Base-by-base conservation (phyloP, 1,140 invertebrate species). In the Drosophila subpulchrella region DNA sequence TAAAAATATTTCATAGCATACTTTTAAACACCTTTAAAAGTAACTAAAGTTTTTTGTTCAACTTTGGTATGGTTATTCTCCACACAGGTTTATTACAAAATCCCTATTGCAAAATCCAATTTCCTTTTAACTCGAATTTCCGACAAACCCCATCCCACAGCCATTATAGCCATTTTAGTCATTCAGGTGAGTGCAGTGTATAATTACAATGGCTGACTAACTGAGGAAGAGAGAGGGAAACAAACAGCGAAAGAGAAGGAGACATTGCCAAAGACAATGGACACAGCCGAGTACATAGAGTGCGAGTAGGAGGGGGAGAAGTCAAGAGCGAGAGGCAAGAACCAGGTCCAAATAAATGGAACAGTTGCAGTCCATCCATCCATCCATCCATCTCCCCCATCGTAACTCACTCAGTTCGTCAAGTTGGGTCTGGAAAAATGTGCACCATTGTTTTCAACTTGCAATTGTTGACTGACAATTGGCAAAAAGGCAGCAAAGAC, bases 401-500 rank as follows among this genome's bases (percentile, higher is more conserved):
- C 58, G 73, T 85, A 73, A 75, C 34, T 83, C 73, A 46, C 60
- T 76, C 81, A 68, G 78, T 53, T 70, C 68, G 82, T 71, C 62
- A 58, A 61, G 59, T 39, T 56, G 59, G 70, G 12, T 38, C 63
- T 77, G 84, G 63, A 84, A 84, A 90, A 89, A 89, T 78, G 84
- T 75, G 84, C 58, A 32, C 48, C 74, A 78, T 89, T 89, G 84
- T 89, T 68, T 41, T 10, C 38, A 89, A 89, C 70, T 89, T 65
- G 80, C 84, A 84, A 84, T 89, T 89, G 84, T 89, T 80, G 48
- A 55, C 60, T 62, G 84, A 89, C 84, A 89, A 83, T 88, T 88
- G 83, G 78, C 78, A 71, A 85, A 86, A 78, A 82, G 74, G 50
- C 71, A 81, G 71, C 76, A 58, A 68, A 68, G 67, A 41, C 50